phyloP scores from a whole-genome alignment of 92 coral and sea anemone species.

The Porites lobata region DNA sequence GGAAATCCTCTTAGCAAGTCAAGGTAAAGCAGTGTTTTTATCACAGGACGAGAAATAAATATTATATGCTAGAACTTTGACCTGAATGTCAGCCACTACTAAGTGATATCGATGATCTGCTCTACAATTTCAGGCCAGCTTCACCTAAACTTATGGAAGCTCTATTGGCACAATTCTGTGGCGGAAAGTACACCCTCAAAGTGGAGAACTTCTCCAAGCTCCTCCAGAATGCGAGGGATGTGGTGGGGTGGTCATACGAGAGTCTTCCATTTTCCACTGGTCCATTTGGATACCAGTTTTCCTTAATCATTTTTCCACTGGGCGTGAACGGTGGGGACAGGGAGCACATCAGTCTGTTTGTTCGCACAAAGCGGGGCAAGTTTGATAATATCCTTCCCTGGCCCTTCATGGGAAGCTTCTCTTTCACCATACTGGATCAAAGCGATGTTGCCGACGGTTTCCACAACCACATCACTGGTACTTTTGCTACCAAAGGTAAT shows the following conservation, averaged over 20 bases:
- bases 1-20: too few relatives aligned
- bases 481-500: slow-evolving; percentile 79
- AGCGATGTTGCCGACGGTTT: slow-evolving; percentile 52
- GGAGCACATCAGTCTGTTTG: slow-evolving; percentile 70
- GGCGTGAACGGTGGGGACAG: slow-evolving; percentile 77
- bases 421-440: slow-evolving; percentile 84
- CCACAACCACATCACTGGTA: slow-evolving; percentile 83
- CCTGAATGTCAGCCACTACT: too few relatives aligned
- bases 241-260: slow-evolving; percentile 63
- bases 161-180: neutral
- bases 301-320: slow-evolving; percentile 69
- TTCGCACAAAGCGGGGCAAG: slow-evolving; percentile 77
- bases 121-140: too few relatives aligned
- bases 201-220: slow-evolving; percentile 60
- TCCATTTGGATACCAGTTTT: slow-evolving; percentile 81
- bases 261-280: slow-evolving; percentile 82
- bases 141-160: too few relatives aligned
- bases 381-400: slow-evolving; percentile 75
- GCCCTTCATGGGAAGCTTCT: slow-evolving; percentile 88
- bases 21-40: too few relatives aligned
- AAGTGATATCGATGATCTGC: too few relatives aligned
- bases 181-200: slow-evolving; percentile 80
- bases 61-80: too few relatives aligned
- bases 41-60: too few relatives aligned
- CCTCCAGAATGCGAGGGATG: slow-evolving; percentile 48